Evolutionary conservation across 2,113 vertebrate genomes (phyloP).

Genomic region (Zingel zingel): DNA sequence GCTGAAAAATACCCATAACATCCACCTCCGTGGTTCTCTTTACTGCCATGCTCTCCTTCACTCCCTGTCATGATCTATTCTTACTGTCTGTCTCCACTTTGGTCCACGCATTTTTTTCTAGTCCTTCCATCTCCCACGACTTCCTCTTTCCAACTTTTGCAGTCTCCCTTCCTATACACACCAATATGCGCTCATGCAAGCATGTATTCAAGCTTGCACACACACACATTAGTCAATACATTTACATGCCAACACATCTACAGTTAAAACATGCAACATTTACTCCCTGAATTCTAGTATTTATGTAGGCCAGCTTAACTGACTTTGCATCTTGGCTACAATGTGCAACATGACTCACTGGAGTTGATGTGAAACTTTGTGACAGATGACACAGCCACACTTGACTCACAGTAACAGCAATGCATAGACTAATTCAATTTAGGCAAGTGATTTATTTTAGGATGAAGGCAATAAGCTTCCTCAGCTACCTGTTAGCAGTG

Average conservation of each 20-base stretch:
- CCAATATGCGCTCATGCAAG: constrained; percentile 19
- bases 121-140: constrained; percentile 44
- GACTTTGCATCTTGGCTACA: constrained; percentile 63
- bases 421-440: constrained; percentile 73
- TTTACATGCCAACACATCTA: constrained; percentile 5
- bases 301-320: constrained; percentile 50
- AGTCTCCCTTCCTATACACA: constrained; percentile 31
- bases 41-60: constrained; percentile 63
- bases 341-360: constrained; percentile 75
- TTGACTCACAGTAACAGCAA: constrained; percentile 74
- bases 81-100: constrained; percentile 60
- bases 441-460: constrained; percentile 70
- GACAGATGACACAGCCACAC: constrained; percentile 76
- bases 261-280: constrained; percentile 11
- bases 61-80: constrained; percentile 67
- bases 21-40: constrained; percentile 67
- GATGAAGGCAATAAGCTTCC: constrained; percentile 59
- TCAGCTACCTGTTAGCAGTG: constrained; percentile 68
- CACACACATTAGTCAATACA: background rate
- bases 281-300: constrained; percentile 26
- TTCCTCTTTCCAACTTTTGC: constrained; percentile 30
- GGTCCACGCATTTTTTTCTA: constrained; percentile 38
- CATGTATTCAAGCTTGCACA: background rate
- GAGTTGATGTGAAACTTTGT: constrained; percentile 75
- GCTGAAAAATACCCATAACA: constrained; percentile 72